phyloP scores from a whole-genome alignment of 2,888 invertebrate genomes.

The Chymomyza caudatula region DNA sequence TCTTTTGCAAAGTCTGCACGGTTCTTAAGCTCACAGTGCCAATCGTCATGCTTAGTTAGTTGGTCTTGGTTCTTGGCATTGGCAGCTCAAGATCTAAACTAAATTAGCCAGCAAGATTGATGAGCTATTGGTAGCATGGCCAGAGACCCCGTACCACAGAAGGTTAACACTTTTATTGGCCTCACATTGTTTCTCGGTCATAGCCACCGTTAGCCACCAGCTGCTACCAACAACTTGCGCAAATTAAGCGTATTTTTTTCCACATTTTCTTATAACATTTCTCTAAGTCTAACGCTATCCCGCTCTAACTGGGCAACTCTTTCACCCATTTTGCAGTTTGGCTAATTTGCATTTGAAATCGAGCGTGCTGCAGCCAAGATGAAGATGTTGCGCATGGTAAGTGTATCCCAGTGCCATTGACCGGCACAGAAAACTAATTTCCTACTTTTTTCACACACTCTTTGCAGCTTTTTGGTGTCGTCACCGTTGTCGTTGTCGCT shows the following conservation, averaged over 20 bases:
- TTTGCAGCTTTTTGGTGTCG: slow-evolving; percentile 45
- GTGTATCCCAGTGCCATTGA: slow-evolving; percentile 33
- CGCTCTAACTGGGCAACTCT: background rate
- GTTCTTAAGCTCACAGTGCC: slow-evolving; percentile 8
- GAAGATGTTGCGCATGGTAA: slow-evolving; percentile 63
- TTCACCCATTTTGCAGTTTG: slow-evolving; percentile 22
- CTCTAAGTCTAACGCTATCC: background rate
- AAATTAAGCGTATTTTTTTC: slow-evolving; percentile 54
- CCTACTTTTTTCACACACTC: slow-evolving; percentile 39
- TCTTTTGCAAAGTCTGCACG: background rate
- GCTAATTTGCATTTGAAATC: slow-evolving; percentile 48
- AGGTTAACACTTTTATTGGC: slow-evolving; percentile 19
- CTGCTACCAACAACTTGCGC: slow-evolving; percentile 43
- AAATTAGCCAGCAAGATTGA: slow-evolving; percentile 50
- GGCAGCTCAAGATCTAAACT: slow-evolving; percentile 26
- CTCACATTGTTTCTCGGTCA: slow-evolving; percentile 32
- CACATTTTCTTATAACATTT: slow-evolving; percentile 4
- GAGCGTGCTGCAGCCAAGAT: slow-evolving; percentile 49
- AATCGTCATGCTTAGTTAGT: slow-evolving; percentile 44
- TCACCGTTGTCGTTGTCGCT: slow-evolving; percentile 40
- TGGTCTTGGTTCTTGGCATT: slow-evolving; percentile 67
- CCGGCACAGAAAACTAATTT: slow-evolving; percentile 59
- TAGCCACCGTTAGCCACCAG: slow-evolving; percentile 10
- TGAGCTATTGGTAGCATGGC: slow-evolving; percentile 26
- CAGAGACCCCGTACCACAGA: slow-evolving; percentile 32